Base-by-base conservation (phyloP, 2,888 invertebrate genomes). In the Diplolepis rosae region DNA sequence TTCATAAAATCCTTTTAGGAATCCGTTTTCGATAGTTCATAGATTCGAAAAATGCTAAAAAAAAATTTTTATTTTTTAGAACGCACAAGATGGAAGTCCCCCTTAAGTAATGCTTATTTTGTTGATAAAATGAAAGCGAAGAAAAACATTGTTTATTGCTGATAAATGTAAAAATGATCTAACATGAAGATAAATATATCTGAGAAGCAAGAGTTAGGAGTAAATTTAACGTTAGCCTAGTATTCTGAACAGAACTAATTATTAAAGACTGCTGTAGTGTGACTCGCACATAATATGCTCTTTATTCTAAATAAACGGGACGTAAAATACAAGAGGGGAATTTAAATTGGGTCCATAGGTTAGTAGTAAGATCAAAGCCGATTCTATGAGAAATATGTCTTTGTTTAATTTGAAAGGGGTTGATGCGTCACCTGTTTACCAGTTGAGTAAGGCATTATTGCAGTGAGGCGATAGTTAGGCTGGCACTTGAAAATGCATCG, bases 401-500 rank as follows among this genome's bases (percentile, higher is more conserved):
- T 61, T 61, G 61, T 61, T 35, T 61, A 6, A n/a, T n/a, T 24
- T 39, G 35, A 61, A 61, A 39, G 39, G 35, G 24, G 35, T 56
- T 61, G 35, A 22, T 35, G 39, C 61, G 39, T 61, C 35, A 61
- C 61, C 39, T 61, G 35, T 61, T 22, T 24, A 22, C 39, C 61
- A 61, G 24, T 61, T 61, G 24, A 61, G 39, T 13, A 39, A 39
- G 61, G 61, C 61, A 39, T 39, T 61, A 61, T n/a, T 24, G 24
- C 6, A 5, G 13, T 11, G 11, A 22, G 22, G 24, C 24, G 39
- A 61, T 27, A 39, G 54, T 54, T 61, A 66, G 39, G 7, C 9
- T 48, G 39, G 24, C 22, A 65, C 68, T 73, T 52, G 68, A 74
- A 74, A 79, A 77, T 71, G 77, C 75, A 78, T 77, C 75, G 79